Evolutionary conservation across 2,797 vertebrate genomes (phyloP).

Genomic region (Xiphophorus birchmanni): DNA sequence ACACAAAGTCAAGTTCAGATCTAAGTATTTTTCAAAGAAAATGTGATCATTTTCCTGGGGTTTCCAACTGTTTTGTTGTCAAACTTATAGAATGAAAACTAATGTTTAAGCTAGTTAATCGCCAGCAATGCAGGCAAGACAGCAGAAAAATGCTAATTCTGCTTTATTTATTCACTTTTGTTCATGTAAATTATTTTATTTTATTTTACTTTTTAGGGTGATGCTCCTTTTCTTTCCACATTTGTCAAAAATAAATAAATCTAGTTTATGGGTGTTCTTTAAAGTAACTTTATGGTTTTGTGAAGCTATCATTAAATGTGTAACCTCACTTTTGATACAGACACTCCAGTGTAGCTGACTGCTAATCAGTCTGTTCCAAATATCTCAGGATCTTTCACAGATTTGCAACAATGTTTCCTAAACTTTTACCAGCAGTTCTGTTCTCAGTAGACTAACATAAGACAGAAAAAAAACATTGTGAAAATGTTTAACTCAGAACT

Average conservation of each 20-base stretch:
- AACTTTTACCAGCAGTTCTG: not conserved
- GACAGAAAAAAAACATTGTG: not conserved
- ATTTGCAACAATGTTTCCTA: not conserved
- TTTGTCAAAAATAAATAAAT: not conserved
- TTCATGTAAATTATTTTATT: not conserved
- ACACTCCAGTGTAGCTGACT: not conserved
- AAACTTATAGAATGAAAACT: not conserved
- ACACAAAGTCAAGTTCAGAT: not conserved
- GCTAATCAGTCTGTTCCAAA: not conserved
- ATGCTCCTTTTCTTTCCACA: not conserved
- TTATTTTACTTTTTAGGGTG: not conserved
- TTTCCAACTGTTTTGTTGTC: not conserved
- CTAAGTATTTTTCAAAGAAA: not conserved
- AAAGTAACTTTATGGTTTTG: not conserved
- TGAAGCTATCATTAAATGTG: not conserved
- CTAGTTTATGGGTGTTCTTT: not conserved
- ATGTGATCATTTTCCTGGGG: not conserved
- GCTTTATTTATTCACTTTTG: not conserved
- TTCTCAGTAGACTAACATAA: not conserved
- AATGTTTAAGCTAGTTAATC: not conserved
- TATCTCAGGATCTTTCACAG: not conserved
- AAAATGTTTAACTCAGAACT: not conserved
- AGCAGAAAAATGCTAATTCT: not conserved
- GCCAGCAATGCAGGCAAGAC: not conserved
- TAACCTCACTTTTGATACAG: not conserved